These are phyloP conservation scores for Ceriagrion tenellum DNA, from an alignment of 2,888 invertebrate species.

Conservation along the genomic window DNA sequence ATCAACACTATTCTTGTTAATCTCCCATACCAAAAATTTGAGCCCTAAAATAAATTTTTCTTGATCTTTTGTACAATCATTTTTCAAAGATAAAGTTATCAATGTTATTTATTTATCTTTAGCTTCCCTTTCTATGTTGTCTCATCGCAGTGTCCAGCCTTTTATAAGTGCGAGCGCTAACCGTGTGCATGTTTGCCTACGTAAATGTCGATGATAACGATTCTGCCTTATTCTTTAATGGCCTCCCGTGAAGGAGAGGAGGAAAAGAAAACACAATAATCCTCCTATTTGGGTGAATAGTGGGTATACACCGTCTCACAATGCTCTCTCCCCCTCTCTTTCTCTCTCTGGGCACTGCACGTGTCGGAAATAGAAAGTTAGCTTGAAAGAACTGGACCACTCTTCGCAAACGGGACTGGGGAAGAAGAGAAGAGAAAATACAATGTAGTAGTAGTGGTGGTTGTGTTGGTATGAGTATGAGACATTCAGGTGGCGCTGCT, in stretches of 20 bases:
- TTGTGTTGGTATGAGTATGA: not conserved
- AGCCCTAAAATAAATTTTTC: too few species aligned
- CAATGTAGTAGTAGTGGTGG: not conserved
- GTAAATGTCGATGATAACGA: not conserved
- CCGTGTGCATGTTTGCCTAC: not conserved
- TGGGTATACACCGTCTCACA: not conserved
- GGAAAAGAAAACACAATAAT: not conserved
- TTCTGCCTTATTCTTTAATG: not conserved
- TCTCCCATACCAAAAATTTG: too few species aligned
- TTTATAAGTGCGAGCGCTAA: not conserved
- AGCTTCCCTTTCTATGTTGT: not conserved
- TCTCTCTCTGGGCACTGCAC: not conserved
- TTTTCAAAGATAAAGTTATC: too few species aligned
- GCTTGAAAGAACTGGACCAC: conserved; percentile 22
- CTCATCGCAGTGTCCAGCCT: not conserved
- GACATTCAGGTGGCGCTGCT: not conserved
- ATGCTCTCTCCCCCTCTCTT: not conserved
- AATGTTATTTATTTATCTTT: too few species aligned
- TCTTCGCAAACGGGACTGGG: not conserved
- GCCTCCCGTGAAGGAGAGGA: not conserved
- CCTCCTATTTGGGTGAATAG: not conserved
- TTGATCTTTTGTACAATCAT: too few species aligned
- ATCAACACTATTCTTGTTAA: too few species aligned
- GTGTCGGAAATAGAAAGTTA: not conserved
- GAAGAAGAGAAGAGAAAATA: not conserved